phyloP scores from a whole-genome alignment of 2,113 vertebrate genomes.

The Narcine bancroftii region DNA sequence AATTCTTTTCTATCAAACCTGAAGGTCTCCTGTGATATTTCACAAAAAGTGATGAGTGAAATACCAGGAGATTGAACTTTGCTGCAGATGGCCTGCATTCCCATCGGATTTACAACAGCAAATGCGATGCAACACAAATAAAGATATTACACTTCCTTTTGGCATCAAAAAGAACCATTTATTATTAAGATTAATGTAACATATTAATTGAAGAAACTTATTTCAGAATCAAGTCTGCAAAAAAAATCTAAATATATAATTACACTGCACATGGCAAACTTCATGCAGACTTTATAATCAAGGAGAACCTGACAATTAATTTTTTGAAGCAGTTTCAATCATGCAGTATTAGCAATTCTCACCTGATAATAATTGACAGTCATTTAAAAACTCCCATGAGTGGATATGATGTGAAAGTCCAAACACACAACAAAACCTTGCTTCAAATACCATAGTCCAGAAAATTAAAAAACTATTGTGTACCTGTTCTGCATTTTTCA shows the following conservation, averaged over 20 bases:
- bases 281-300: not conserved
- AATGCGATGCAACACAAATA: not conserved
- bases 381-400: too few relatives aligned
- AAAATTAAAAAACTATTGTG: slow-evolving; percentile 1
- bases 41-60: not conserved
- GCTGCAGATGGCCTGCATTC: not conserved
- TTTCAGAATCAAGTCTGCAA: not conserved
- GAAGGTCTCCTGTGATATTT: too few relatives aligned
- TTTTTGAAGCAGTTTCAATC: too few relatives aligned
- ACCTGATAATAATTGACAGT: too few relatives aligned
- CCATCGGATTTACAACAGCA: not conserved
- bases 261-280: not conserved
- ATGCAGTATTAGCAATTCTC: too few relatives aligned
- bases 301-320: not conserved
- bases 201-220: too few relatives aligned
- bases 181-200: not conserved
- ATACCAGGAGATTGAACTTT: not conserved
- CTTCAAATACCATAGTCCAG: not conserved
- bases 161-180: not conserved
- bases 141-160: not conserved
- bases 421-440: not conserved
- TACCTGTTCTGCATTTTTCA: slow-evolving; percentile 72
- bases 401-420: not conserved
- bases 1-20: not conserved
- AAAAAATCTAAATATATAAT: not conserved